These are phyloP conservation scores for Epizoanthus ramosus DNA, from an alignment of 92 coral and sea anemone species.

Conservation along the genomic window DNA sequence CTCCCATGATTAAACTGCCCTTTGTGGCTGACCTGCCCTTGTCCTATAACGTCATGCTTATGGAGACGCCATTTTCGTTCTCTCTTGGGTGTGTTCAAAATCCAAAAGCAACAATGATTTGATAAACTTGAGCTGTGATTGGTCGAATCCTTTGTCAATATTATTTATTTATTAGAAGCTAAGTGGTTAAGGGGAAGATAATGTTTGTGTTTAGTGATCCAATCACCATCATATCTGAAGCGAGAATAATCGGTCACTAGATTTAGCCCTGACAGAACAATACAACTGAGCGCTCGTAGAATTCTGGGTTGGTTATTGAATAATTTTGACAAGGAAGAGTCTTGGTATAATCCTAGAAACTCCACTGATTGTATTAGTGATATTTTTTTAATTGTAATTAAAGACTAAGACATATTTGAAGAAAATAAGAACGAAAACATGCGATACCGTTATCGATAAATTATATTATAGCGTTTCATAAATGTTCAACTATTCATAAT, in stretches of 20 bases:
- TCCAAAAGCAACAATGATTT: constrained; percentile 39
- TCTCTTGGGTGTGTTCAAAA: constrained; percentile 35
- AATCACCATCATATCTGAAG: neutral
- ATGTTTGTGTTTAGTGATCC: constrained; percentile 34
- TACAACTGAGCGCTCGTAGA: too few relatives aligned
- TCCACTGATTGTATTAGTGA: too few relatives aligned
- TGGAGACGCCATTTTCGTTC: constrained; percentile 30
- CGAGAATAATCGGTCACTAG: neutral
- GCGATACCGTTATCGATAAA: too few relatives aligned
- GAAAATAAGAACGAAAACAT: too few relatives aligned
- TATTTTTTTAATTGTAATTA: too few relatives aligned
- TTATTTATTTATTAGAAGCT: constrained; percentile 22
- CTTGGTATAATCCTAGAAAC: too few relatives aligned
- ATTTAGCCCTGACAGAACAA: constrained; percentile 23
- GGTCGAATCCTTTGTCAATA: constrained; percentile 5
- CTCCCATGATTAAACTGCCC: constrained; percentile 45
- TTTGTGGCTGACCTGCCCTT: constrained; percentile 34
- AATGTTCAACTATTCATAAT: too few relatives aligned
- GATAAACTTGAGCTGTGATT: constrained; percentile 21
- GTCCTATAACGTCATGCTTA: constrained; percentile 25
- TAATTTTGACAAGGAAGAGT: too few relatives aligned
- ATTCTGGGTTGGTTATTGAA: too few relatives aligned
- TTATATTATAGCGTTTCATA: too few relatives aligned
- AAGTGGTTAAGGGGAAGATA: constrained; percentile 17
- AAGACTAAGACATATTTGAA: too few relatives aligned